phyloP scores from a whole-genome alignment of 2,113 vertebrate genomes.

The Thamnophis sirtalis region DNA sequence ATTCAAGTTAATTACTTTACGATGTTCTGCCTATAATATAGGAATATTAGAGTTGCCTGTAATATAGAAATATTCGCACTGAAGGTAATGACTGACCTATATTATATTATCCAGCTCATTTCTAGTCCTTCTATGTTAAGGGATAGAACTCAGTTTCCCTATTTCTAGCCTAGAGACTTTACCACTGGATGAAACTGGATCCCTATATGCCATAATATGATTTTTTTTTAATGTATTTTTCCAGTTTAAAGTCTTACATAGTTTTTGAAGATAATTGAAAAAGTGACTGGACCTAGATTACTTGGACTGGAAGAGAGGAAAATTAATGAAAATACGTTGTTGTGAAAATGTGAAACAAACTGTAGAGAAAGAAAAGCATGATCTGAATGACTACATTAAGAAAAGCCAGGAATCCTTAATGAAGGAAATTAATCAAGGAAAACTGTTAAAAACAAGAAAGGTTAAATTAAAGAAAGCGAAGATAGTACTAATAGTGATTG shows the following conservation, averaged over 20 bases:
- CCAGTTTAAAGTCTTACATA: background rate
- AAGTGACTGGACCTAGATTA: background rate
- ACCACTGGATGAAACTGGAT: background rate
- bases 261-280: background rate
- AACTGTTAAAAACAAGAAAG: too few relatives aligned
- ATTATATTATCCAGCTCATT: background rate
- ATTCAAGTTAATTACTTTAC: background rate
- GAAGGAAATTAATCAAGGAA: too few relatives aligned
- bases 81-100: background rate
- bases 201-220: background rate
- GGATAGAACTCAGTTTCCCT: background rate
- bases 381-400: too few relatives aligned
- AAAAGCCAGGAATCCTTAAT: too few relatives aligned
- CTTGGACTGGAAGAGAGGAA: too few relatives aligned
- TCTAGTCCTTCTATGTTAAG: background rate
- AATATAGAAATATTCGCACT: background rate
- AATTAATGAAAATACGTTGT: too few relatives aligned
- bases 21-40: background rate
- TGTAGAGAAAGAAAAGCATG: too few relatives aligned
- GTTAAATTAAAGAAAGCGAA: too few relatives aligned
- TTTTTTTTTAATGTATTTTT: background rate
- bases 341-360: too few relatives aligned
- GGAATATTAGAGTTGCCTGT: background rate
- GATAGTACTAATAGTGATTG: too few relatives aligned
- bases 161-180: background rate